Conservation (phyloP, 2,888 invertebrate genomes). For the Himalopsyche tibetana region DNA sequence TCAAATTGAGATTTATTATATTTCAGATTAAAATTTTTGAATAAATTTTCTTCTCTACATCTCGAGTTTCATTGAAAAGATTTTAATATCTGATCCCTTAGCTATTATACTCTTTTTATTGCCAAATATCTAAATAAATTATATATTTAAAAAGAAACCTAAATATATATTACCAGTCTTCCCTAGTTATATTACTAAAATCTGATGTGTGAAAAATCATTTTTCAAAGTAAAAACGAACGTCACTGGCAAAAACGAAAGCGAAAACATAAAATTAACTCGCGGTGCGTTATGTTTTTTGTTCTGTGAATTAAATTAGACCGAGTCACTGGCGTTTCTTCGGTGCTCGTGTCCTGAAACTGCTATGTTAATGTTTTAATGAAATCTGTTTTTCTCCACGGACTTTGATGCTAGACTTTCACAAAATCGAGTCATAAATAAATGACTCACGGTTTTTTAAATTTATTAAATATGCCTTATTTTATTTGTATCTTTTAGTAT, state of each 20-base stretch:
- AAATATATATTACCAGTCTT: too few relatives aligned
- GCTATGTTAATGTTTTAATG: neutral
- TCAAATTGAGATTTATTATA: too few relatives aligned
- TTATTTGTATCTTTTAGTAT: too few relatives aligned
- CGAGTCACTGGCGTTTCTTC: slow-evolving; percentile 39
- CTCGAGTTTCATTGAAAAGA: too few relatives aligned
- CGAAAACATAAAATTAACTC: slow-evolving; percentile 35
- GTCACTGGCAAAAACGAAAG: slow-evolving; percentile 7
- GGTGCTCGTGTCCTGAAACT: slow-evolving; percentile 22
- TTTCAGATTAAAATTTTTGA: too few relatives aligned
- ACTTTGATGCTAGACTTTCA: slow-evolving; percentile 23
- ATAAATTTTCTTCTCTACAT: too few relatives aligned
- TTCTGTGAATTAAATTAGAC: slow-evolving; percentile 31
- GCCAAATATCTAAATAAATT: too few relatives aligned
- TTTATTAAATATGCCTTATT: neutral
- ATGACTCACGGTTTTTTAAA: neutral
- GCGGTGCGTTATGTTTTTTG: slow-evolving; percentile 34
- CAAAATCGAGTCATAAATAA: slow-evolving; percentile 7
- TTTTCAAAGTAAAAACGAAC: neutral
- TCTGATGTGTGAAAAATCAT: too few relatives aligned
- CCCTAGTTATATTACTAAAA: too few relatives aligned
- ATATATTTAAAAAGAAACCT: too few relatives aligned
- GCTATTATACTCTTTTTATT: too few relatives aligned
- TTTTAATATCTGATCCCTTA: too few relatives aligned
- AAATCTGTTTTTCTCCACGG: neutral